Percentiles rank a stretch among this genome's conserved stretches.
These are phyloP conservation scores for Tangara arthus DNA, from an alignment of 2,797 vertebrate genomes.

Conservation along the genomic window DNA sequence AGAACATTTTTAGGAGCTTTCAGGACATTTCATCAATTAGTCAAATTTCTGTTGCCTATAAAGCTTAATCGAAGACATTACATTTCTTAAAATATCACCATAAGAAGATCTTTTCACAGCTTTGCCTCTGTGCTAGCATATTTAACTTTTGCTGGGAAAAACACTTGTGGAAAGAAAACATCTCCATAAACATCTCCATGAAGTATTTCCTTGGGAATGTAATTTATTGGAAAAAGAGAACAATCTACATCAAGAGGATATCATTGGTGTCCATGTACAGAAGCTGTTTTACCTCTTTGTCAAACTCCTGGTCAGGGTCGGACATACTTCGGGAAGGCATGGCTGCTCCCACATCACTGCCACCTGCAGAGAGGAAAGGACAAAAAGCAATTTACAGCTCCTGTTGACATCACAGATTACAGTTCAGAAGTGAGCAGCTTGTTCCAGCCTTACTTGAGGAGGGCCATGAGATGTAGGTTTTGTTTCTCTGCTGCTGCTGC, in stretches of 20 bases:
- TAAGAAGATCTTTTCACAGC: neutral
- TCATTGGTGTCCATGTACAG: fast-evolving
- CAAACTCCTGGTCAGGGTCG: slow-evolving; percentile 88
- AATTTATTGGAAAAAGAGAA: neutral
- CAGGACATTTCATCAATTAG: slow-evolving; percentile 57
- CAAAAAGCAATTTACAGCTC: neutral
- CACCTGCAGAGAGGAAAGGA: slow-evolving; percentile 53
- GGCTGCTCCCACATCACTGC: slow-evolving; percentile 81
- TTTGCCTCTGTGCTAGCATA: neutral
- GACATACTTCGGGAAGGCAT: slow-evolving; percentile 85
- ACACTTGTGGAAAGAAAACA: neutral
- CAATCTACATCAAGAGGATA: neutral
- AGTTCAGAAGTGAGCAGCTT: neutral
- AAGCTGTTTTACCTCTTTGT: slow-evolving; percentile 85
- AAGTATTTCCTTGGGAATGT: neutral
- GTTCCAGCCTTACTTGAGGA: slow-evolving; percentile 82
- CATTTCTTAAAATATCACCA: slow-evolving; percentile 17
- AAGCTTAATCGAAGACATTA: slow-evolving; percentile 18
- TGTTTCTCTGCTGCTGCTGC: slow-evolving; percentile 81
- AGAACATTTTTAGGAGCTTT: slow-evolving; percentile 45
- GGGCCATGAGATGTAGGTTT: slow-evolving; percentile 89
- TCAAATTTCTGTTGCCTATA: slow-evolving; percentile 27
- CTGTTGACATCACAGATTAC: neutral
- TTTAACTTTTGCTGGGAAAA: neutral
- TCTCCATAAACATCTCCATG: neutral